Percentiles rank a stretch among this genome's conserved stretches.
Evolutionary conservation across 2,113 vertebrate species (phyloP).

Genomic region (Vulpes ferrilata): DNA sequence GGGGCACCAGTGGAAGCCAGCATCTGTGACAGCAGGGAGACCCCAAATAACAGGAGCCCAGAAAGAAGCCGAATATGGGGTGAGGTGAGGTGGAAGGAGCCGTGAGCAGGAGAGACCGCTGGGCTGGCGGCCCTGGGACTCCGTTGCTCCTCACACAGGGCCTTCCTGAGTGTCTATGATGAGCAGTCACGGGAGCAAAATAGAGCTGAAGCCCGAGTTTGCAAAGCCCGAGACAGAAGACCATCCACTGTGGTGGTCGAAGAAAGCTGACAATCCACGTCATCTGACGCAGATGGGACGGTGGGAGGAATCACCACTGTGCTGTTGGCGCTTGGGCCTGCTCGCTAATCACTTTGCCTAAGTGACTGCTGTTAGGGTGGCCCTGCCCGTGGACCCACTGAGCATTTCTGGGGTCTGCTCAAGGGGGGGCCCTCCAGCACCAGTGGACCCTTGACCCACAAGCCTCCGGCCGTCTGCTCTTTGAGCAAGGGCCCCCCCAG

Average conservation of each 20-base stretch:
- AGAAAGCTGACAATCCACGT: slow-evolving; percentile 48
- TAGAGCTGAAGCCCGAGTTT: not conserved
- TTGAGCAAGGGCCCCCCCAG: too few relatives aligned
- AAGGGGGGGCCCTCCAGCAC: not conserved
- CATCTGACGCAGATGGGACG: not conserved
- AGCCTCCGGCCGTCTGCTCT: not conserved
- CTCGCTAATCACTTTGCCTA: slow-evolving; percentile 53
- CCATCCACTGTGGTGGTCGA: slow-evolving; percentile 47
- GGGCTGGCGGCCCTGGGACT: not conserved
- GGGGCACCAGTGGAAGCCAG: too few relatives aligned
- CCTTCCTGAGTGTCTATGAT: not conserved
- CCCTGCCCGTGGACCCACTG: not conserved
- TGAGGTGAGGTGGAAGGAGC: too few relatives aligned
- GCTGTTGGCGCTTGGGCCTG: slow-evolving; percentile 28
- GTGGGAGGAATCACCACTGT: not conserved
- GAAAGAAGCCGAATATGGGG: not conserved
- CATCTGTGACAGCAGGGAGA: not conserved
- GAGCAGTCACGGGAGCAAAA: rapidly evolving
- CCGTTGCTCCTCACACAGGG: rapidly evolving
- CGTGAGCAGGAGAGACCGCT: rapidly evolving
- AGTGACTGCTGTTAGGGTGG: not conserved
- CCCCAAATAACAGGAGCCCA: not conserved
- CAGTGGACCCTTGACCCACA: rapidly evolving
- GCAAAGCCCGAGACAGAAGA: not conserved
- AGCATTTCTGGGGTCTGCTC: not conserved